phyloP scores from a whole-genome alignment of 2,113 vertebrate species.

The Garra rufa region DNA sequence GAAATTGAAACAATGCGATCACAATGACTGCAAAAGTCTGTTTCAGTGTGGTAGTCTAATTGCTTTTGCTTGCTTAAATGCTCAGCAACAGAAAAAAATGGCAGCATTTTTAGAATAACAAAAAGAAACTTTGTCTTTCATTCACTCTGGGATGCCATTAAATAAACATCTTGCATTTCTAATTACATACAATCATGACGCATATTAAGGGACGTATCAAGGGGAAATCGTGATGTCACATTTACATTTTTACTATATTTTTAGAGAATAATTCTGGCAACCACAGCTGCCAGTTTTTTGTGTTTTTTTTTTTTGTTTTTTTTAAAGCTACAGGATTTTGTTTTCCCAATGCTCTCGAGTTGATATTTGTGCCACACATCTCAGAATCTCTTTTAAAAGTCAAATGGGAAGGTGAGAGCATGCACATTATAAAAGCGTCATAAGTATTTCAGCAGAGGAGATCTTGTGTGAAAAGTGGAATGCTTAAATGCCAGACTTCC shows the following conservation, averaged over 20 bases:
- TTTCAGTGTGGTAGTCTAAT: too few relatives aligned
- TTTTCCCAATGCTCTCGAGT: background rate
- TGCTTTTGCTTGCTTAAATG: too few relatives aligned
- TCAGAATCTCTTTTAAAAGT: conserved; percentile 2
- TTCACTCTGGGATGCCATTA: too few relatives aligned
- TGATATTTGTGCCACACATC: background rate
- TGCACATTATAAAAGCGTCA: background rate
- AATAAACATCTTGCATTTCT: background rate
- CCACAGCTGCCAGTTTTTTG: background rate
- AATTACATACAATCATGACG: background rate
- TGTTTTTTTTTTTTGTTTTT: too few relatives aligned
- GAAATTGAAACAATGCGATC: too few relatives aligned
- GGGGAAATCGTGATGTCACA: background rate
- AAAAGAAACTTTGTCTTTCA: too few relatives aligned
- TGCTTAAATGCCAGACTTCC: conserved; percentile 60
- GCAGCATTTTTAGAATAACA: too few relatives aligned
- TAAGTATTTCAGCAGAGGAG: background rate
- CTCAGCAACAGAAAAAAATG: too few relatives aligned
- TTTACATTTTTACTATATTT: background rate
- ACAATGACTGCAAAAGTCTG: too few relatives aligned
- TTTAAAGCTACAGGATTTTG: background rate
- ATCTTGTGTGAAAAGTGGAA: conserved; percentile 46
- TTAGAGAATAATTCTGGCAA: background rate
- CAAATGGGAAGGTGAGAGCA: background rate
- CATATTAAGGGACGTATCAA: background rate